phyloP scores from a whole-genome alignment of 2,888 invertebrate species.

The Caenorhabditis sp. region DNA sequence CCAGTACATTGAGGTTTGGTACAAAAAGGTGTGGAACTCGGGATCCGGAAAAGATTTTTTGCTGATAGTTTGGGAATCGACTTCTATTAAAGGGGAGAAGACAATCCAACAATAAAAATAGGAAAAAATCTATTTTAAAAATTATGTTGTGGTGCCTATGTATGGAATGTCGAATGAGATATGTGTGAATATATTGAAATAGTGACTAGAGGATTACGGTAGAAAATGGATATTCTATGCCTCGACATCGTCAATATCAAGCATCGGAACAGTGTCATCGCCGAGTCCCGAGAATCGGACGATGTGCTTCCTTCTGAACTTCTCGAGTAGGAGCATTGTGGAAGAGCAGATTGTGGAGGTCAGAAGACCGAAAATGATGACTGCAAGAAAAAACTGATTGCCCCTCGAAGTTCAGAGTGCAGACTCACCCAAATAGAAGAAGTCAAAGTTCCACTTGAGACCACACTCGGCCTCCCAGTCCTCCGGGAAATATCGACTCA shows the following conservation, averaged over 20 bases:
- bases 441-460: slow-evolving; percentile 25
- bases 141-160: no score
- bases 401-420: no score
- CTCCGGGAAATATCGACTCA: slow-evolving; percentile 60
- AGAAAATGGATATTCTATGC: background rate
- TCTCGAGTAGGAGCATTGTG: slow-evolving; percentile 37
- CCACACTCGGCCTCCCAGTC: slow-evolving; percentile 77
- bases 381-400: slow-evolving; percentile 32
- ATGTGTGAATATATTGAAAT: background rate
- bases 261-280: slow-evolving; percentile 37
- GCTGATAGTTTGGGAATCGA: no score
- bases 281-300: slow-evolving; percentile 7
- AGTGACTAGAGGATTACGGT: background rate
- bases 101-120: no score
- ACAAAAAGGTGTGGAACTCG: no score
- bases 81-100: no score
- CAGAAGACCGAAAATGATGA: background rate
- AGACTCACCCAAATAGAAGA: slow-evolving; percentile 22
- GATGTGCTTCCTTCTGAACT: background rate
- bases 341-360: slow-evolving; percentile 10
- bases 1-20: no score
- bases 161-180: background rate
- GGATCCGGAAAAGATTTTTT: no score
- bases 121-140: no score
- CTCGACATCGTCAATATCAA: slow-evolving; percentile 40